Evolutionary conservation across 2,888 invertebrate species (phyloP).

Genomic region (Rhodophaea formosa): DNA sequence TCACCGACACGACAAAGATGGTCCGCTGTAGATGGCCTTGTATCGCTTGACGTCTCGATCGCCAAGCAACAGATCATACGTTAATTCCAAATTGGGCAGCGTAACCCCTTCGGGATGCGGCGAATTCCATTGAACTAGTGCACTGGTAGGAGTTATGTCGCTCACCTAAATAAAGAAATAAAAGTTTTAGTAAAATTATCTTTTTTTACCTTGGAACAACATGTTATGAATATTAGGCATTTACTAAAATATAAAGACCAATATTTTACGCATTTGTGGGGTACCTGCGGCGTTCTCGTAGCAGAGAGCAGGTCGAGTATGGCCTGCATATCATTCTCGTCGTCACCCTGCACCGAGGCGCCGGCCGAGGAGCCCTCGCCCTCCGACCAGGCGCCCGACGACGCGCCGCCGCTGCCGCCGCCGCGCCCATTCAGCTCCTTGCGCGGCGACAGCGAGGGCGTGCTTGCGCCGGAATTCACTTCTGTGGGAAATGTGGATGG

Average conservation of each 20-base stretch:
- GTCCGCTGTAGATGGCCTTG: slow-evolving; percentile 91
- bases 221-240: not conserved
- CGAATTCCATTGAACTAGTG: slow-evolving; percentile 91
- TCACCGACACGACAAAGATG: slow-evolving; percentile 86
- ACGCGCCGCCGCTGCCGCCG: slow-evolving; percentile 78
- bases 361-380: slow-evolving; percentile 89
- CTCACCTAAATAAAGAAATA: slow-evolving; percentile 82
- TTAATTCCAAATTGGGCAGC: slow-evolving; percentile 80
- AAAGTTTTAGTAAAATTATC: no score
- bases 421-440: slow-evolving; percentile 83
- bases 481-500: slow-evolving; percentile 45
- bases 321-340: slow-evolving; percentile 85
- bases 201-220: no score
- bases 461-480: slow-evolving; percentile 74
- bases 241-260: not conserved
- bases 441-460: slow-evolving; percentile 85
- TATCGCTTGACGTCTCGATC: slow-evolving; percentile 88
- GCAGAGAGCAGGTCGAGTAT: slow-evolving; percentile 87
- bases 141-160: slow-evolving; percentile 91
- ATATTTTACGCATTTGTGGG: not conserved
- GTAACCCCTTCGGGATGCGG: slow-evolving; percentile 73
- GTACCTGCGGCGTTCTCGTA: slow-evolving; percentile 87
- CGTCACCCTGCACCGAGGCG: slow-evolving; percentile 86
- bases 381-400: slow-evolving; percentile 87
- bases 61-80: slow-evolving; percentile 90